Evolutionary conservation across 2,888 invertebrate genomes (phyloP), one percentile per base, ranked within the genome.

Genomic region (Drosophila acutilabella): DNA sequence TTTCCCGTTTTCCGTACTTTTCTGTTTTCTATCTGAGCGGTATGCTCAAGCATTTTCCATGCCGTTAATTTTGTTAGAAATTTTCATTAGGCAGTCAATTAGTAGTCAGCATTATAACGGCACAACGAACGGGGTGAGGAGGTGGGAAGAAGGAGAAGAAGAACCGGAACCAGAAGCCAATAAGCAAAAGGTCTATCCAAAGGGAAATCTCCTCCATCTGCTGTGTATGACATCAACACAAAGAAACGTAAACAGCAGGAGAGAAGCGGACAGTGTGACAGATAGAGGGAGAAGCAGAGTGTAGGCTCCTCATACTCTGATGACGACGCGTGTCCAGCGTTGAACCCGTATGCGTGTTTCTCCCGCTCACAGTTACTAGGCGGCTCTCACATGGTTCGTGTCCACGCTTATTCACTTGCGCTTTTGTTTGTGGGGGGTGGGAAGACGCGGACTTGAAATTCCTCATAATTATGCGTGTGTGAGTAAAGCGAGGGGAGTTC

Each of bases 351-450:
- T 80, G 71, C 64, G 77, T 74, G 45, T 48, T 38, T 69, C 26
- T 59, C 48, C 56, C 61, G 38, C 30, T 59, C 38, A 56, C 64
- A 45, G 36, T 65, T 26, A 30, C 47, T 20, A 33, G 1, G 33
- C 26, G 18, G 33, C 10, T 44, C 60, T 53, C 71, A 41, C 50
- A 48, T 50, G 80, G 76, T 78, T 78, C 74, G 80, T 79, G 87
- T 83, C 77, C 62, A 66, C 51, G 83, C 80, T 82, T 82, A 78
- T 78, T 82, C 82, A 86, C 87, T 83, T 86, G 67, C 87, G 80
- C 78, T 83, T 83, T 83, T 68, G 45, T 66, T 78, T 30, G 44
- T 23, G 41, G 40, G 44, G 58, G 33, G 36, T 13, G 13, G 36
- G 13, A 36, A 36, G 36, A 13, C 41, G 36, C 33, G 16, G 52